A percentile compares a stretch with the other conserved stretches of the same genome.
phyloP scores from a whole-genome alignment of 2,113 vertebrate genomes.

The Xiphias gladius region DNA sequence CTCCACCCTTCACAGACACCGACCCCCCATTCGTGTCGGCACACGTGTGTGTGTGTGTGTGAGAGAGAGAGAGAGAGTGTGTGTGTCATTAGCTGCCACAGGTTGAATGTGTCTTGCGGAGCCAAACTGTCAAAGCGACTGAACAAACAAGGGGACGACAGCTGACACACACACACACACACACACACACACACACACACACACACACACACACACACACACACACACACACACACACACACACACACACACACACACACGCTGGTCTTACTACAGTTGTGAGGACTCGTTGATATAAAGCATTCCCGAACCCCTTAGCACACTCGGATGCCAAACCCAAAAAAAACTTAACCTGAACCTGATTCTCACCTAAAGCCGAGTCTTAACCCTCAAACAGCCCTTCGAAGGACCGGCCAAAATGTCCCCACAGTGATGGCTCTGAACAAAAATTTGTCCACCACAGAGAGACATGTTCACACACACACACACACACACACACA shows the following conservation, averaged over 20 bases:
- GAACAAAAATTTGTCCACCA: too few relatives aligned
- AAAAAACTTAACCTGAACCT: background rate
- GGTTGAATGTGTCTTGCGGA: slow-evolving; percentile 48
- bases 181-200: slow-evolving; percentile 23
- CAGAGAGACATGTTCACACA: slow-evolving; percentile 7
- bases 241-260: too few relatives aligned
- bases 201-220: slow-evolving; percentile 39
- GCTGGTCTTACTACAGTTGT: background rate
- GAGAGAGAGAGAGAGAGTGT: slow-evolving; percentile 26
- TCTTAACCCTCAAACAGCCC: background rate
- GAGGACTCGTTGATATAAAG: too few relatives aligned
- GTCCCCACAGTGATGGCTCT: too few relatives aligned
- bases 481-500: slow-evolving; percentile 22
- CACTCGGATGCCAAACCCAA: background rate
- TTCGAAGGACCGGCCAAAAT: background rate
- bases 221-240: too few relatives aligned
- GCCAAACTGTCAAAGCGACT: slow-evolving; percentile 71
- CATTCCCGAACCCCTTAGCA: too few relatives aligned
- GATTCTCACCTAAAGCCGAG: too few relatives aligned
- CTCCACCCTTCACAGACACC: slow-evolving; percentile 17
- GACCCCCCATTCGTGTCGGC: slow-evolving; percentile 16
- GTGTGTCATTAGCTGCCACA: slow-evolving; percentile 64
- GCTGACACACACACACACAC: slow-evolving; percentile 58
- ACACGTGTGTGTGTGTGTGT: slow-evolving; percentile 9
- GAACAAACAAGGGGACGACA: slow-evolving; percentile 69